phyloP scores from a whole-genome alignment of 2,797 vertebrate genomes.

The Falco biarmicus region DNA sequence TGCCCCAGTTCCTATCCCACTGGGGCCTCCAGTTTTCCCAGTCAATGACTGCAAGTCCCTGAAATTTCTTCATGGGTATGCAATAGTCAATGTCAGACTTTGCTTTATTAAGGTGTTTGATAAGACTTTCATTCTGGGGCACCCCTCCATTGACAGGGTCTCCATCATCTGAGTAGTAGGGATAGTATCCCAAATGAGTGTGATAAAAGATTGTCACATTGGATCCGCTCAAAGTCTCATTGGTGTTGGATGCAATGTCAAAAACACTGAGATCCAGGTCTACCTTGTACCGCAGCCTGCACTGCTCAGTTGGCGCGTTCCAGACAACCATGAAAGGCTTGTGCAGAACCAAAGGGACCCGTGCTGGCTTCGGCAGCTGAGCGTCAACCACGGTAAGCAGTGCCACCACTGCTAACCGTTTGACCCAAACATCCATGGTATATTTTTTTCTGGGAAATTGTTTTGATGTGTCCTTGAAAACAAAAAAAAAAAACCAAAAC shows the following conservation, averaged over 20 bases:
- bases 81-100: slow-evolving; percentile 83
- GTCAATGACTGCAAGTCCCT: slow-evolving; percentile 88
- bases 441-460: slow-evolving; percentile 46
- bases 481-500: neutral
- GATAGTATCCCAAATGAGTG: slow-evolving; percentile 87
- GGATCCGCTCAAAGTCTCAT: slow-evolving; percentile 87
- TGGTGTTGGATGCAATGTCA: slow-evolving; percentile 87
- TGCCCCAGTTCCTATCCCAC: slow-evolving; percentile 92
- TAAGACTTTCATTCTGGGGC: slow-evolving; percentile 88
- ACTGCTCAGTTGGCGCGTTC: slow-evolving; percentile 89
- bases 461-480: slow-evolving; percentile 51
- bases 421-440: slow-evolving; percentile 62
- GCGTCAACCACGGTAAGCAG: neutral
- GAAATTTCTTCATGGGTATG: slow-evolving; percentile 86
- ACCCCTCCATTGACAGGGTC: slow-evolving; percentile 86
- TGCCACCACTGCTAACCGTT: slow-evolving; percentile 8
- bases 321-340: slow-evolving; percentile 88
- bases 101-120: slow-evolving; percentile 86
- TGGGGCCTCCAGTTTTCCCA: slow-evolving; percentile 94
- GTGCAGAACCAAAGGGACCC: slow-evolving; percentile 79
- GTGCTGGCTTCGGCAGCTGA: slow-evolving; percentile 75
- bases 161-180: slow-evolving; percentile 83
- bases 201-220: slow-evolving; percentile 92
- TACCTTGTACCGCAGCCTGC: slow-evolving; percentile 86
- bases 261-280: slow-evolving; percentile 88